Base-by-base conservation (phyloP, 2,888 invertebrate genomes). In the Gandaritis pyraliata region DNA sequence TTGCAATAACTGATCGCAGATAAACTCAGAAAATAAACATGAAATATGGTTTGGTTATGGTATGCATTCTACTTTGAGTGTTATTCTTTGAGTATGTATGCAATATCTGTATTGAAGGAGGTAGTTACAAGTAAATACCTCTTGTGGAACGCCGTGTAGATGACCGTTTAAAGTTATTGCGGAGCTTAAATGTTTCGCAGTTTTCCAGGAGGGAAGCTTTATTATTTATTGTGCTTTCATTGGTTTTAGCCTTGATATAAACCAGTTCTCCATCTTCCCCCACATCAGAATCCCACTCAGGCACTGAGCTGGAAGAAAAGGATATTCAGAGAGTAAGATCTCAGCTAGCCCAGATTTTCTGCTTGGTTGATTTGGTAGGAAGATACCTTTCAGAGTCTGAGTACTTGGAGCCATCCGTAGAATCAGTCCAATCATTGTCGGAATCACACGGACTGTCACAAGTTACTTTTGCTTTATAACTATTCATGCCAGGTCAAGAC, bases 221-320 rank as follows among this genome's bases (percentile, higher is more conserved):
- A 6, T 66, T 72, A 45, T 72, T 72, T 12, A 72, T 72, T 41
- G 61, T 58, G 10, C 57, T 62, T 41, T 78, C 79, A 61, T 61
- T 72, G 5, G 71, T 66, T 75, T 85, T 93, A 55, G 93, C 93
- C 81, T 95, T 95, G 23, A 95, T 93, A 75, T 93, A 96, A 52
- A 95, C 92, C 7, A 96, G 83, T 73, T 95, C 95, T 2, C 96
- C 96, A 72, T 95, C 93, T 67, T 94, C 93, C 53, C 92, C 93
- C 2, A 95, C 87, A 76, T 94, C 94, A 1, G 94, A 93, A 82
- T 95, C 95, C 95, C 95, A 95, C 81, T 95, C 95, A 29, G 94
- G 94, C 33, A 94, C 93, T n/a, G 94, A 94, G 78, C 95, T 95
- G 55, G 18, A 80, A 48, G 12, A 54, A 52, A 54, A 45, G 43